A percentile compares a stretch with the other conserved stretches of the same genome.
Conservation (phyloP, 1,140 invertebrate species). For the Trachymyrmex cornetzi region DNA sequence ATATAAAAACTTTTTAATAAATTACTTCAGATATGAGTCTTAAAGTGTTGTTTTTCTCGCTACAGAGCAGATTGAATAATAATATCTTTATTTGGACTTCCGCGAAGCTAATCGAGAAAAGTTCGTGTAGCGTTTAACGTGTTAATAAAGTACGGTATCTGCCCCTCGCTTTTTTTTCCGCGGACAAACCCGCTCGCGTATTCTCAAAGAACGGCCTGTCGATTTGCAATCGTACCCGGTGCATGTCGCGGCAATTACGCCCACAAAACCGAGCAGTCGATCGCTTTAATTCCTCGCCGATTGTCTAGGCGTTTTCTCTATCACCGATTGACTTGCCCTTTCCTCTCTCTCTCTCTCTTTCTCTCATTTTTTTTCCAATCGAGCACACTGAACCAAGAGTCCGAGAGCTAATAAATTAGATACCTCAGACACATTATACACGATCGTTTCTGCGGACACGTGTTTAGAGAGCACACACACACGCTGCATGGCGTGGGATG, state of each 20-base stretch:
- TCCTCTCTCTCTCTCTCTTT: background rate
- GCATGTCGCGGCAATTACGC: slow-evolving; percentile 70
- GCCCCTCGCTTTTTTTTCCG: slow-evolving; percentile 4
- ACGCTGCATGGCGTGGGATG: slow-evolving; percentile 58
- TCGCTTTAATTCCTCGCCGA: slow-evolving; percentile 66
- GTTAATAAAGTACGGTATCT: slow-evolving; percentile 33
- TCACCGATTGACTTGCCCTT: background rate
- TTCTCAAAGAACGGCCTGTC: slow-evolving; percentile 18
- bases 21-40: background rate
- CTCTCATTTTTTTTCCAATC: background rate
- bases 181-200: slow-evolving; percentile 17
- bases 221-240: slow-evolving; percentile 23
- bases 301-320: slow-evolving; percentile 57
- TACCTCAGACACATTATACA: slow-evolving; percentile 58
- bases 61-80: background rate
- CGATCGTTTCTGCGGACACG: slow-evolving; percentile 59
- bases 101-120: slow-evolving; percentile 17
- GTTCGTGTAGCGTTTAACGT: background rate
- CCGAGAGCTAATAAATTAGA: slow-evolving; percentile 67
- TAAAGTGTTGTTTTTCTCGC: background rate
- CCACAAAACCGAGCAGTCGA: slow-evolving; percentile 50
- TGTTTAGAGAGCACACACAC: slow-evolving; percentile 55
- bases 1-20: background rate
- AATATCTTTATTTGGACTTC: background rate
- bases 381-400: background rate